phyloP scores from a whole-genome alignment of 2,113 vertebrate genomes.

The Ictalurus punctatus region DNA sequence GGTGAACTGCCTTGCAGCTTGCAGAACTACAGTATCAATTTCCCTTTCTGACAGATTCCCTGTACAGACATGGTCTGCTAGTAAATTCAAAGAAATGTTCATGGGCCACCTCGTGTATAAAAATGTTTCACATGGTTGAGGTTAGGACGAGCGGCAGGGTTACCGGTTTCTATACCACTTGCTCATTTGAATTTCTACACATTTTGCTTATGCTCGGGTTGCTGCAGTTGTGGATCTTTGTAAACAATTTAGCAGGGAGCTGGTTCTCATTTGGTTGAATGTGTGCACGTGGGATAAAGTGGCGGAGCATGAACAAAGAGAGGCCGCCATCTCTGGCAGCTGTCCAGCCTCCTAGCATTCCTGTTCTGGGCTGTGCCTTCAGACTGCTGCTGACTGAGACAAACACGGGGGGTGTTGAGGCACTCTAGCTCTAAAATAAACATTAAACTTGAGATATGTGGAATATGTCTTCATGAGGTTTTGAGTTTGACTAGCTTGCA shows the following conservation, averaged over 20 bases:
- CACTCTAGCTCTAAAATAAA: not conserved
- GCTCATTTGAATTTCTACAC: not conserved
- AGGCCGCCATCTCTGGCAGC: slow-evolving; percentile 39
- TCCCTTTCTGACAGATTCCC: not conserved
- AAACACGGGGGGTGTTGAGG: slow-evolving; percentile 5
- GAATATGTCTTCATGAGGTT: slow-evolving; percentile 5
- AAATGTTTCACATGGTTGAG: not conserved
- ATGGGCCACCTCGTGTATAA: not conserved
- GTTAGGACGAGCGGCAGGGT: not conserved
- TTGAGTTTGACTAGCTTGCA: not conserved
- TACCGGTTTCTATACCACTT: not conserved
- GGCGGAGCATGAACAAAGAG: slow-evolving; percentile 11
- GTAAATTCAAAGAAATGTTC: not conserved
- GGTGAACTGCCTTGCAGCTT: not conserved
- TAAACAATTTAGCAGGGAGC: slow-evolving; percentile 39
- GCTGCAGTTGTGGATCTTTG: slow-evolving; percentile 8
- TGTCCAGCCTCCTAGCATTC: slow-evolving; percentile 48
- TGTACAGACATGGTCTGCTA: not conserved
- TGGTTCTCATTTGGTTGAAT: slow-evolving; percentile 33
- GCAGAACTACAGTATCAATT: not conserved
- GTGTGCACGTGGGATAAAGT: slow-evolving; percentile 37
- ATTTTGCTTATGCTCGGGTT: not conserved
- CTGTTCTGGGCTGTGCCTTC: slow-evolving; percentile 45
- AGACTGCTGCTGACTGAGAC: slow-evolving; percentile 40
- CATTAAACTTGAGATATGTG: not conserved